These are phyloP conservation scores for Motacilla alba DNA, from an alignment of 2,113 vertebrate species.

Conservation along the genomic window DNA sequence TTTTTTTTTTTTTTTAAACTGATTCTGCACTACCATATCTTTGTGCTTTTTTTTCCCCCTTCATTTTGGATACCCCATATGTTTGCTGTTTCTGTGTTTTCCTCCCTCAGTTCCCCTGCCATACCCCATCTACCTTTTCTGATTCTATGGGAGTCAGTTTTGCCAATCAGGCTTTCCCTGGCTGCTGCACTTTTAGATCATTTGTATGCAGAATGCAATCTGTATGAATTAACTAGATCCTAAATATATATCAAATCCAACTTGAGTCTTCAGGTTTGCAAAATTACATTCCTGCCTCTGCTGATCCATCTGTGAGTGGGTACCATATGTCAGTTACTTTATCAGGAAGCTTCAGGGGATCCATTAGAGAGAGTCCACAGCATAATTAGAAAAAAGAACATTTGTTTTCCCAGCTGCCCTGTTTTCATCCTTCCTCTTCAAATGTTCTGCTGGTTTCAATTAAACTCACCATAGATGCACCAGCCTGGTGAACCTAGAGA, in stretches of 20 bases:
- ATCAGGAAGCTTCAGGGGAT: constrained; percentile 60
- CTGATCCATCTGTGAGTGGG: constrained; percentile 46
- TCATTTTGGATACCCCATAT: not conserved
- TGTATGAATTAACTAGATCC: constrained; percentile 34
- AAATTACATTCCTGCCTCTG: constrained; percentile 47
- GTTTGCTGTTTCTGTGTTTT: constrained; percentile 19
- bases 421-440: constrained; percentile 52
- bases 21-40: not conserved
- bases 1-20: not conserved
- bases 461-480: constrained; percentile 26
- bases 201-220: constrained; percentile 30
- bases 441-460: constrained; percentile 60
- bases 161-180: not conserved
- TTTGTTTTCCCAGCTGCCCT: constrained; percentile 66
- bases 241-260: constrained; percentile 55
- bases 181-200: constrained; percentile 12
- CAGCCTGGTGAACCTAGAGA: constrained; percentile 13
- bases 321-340: constrained; percentile 67
- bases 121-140: constrained; percentile 21
- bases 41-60: rapidly evolving
- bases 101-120: not conserved
- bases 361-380: constrained; percentile 39
- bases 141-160: not conserved
- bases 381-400: constrained; percentile 68
- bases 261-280: constrained; percentile 37